Base-by-base conservation (phyloP, 2,113 vertebrate species). In the Bagarius yarrelli region DNA sequence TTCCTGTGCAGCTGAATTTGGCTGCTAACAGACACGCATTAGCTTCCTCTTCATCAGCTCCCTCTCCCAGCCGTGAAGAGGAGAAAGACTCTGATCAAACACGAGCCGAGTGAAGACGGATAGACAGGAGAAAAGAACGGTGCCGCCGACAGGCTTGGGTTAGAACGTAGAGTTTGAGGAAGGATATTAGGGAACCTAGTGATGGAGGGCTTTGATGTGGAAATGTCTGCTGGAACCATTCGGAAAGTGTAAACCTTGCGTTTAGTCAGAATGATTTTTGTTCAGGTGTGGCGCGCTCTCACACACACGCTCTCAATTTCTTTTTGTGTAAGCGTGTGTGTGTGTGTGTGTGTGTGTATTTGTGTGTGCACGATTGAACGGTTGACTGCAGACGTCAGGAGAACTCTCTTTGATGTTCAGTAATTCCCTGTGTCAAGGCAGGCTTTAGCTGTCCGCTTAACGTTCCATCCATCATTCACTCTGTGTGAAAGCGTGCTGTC, bases 1-100 rank as follows among this genome's bases (percentile, higher is more conserved):
- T 59, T 84, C 81, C 60, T 87, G 44, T 78, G 74, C 81, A 69
- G 53, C 50, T 73, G 25, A 78, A 77, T 84, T 84, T 53, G 44
- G 82, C 77, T 85, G 83, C 71, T 34, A 5, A 53, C 64, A 75
- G 80, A 76, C 34, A 67, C 25, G 36, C 73, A 70, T 85, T 34
- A 34, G 27, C 79, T 84, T 80, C 40, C 32, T 25, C 44, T 55
- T 63, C 70, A 66, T 44, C 25, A 52, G 61, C 11, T 30, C 64
- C 16, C 12, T 81, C 74, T 25, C 21, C n/a, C 32, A 55, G 47
- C 57, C 27, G 32, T 74, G 70, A 81, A 74, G 72, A 55, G 57
- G 59, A 81, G 23, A 64, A 32, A 63, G 59, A 25, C 44, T 4
- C 56, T 55, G 79, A 81, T 74, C 59, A 60, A 21, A 13, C 5